Conservation (phyloP, 2,113 vertebrate genomes). For the Ophthalmolycus amberensis region DNA sequence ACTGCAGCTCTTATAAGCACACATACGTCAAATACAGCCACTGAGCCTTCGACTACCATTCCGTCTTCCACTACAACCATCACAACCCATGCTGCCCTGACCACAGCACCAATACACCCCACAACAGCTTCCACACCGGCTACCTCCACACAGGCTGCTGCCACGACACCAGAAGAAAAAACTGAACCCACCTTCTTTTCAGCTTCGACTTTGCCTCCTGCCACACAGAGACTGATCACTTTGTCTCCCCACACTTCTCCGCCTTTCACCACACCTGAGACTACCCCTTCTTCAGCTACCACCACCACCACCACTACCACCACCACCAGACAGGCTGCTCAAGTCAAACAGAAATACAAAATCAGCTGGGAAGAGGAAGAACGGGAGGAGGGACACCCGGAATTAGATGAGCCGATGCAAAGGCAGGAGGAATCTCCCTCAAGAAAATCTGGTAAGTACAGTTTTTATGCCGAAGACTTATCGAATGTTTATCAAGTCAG, state of each 20-base stretch:
- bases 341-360: conserved; percentile 68
- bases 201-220: conserved; percentile 17
- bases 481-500: not conserved
- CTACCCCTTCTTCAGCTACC: conserved; percentile 38
- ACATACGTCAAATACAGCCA: not conserved
- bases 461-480: not conserved
- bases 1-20: conserved; percentile 21
- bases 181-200: not conserved
- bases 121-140: conserved; percentile 31
- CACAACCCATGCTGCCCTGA: conserved; percentile 23
- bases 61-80: not conserved
- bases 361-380: conserved; percentile 77
- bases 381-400: conserved; percentile 7
- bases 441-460: conserved; percentile 67
- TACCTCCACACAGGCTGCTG: conserved; percentile 15
- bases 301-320: conserved; percentile 2
- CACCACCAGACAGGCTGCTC: conserved; percentile 10
- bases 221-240: conserved; percentile 22
- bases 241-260: conserved; percentile 3
- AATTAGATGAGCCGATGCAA: conserved; percentile 47
- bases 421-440: conserved; percentile 50
- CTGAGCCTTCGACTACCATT: not conserved
- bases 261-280: conserved; percentile 31
- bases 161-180: conserved; percentile 34
- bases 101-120: not conserved